Conservation (phyloP, 2,797 vertebrate species). For the Pseudomugil tenellus region DNA sequence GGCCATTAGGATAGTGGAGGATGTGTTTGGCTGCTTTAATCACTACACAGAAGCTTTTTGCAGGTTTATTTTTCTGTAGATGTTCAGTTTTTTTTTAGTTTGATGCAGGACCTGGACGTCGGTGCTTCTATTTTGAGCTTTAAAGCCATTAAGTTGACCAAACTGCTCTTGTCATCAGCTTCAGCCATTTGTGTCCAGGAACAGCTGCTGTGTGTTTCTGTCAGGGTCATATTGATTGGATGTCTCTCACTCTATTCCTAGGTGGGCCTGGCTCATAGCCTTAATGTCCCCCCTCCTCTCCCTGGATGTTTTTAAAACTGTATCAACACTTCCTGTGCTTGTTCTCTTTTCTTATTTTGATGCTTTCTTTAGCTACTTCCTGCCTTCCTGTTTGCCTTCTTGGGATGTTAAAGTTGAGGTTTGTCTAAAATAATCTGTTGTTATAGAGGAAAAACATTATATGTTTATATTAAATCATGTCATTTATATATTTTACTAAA, state of each 20-base stretch:
- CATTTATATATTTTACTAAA: too few species aligned
- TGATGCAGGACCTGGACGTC: background rate
- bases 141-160: background rate
- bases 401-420: background rate
- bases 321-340: background rate
- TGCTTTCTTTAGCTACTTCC: background rate
- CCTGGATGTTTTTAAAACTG: background rate
- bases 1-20: background rate
- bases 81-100: background rate
- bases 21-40: background rate
- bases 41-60: background rate
- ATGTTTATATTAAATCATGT: too few species aligned
- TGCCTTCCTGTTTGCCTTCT: background rate
- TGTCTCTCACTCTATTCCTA: conserved; percentile 35
- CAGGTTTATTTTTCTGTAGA: background rate
- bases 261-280: conserved; percentile 24
- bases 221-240: conserved; percentile 12
- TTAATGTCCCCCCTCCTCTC: background rate
- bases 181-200: background rate
- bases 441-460: too few species aligned
- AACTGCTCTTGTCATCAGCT: conserved; percentile 10
- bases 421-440: too few species aligned
- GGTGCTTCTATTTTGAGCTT: background rate
- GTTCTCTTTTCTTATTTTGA: background rate
- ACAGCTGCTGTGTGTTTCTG: conserved; percentile 13